phyloP scores from a whole-genome alignment of 1,140 invertebrate genomes.

The Branchinecta lynchi region DNA sequence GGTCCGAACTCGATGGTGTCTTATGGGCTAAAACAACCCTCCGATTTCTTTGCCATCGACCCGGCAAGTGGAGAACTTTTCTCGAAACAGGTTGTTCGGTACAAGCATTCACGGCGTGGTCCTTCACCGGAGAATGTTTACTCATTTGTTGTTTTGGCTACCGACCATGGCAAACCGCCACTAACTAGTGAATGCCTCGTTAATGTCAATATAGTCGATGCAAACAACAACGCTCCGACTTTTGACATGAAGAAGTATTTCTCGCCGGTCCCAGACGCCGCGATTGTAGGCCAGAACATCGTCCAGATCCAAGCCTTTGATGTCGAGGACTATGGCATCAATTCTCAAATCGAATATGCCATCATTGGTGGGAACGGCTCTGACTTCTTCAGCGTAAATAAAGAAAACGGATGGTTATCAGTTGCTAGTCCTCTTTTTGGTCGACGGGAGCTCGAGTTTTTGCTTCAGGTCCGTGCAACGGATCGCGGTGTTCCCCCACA shows the following conservation, averaged over 20 bases:
- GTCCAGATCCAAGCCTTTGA: constrained; percentile 55
- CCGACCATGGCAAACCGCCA: constrained; percentile 81
- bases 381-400: constrained; percentile 57
- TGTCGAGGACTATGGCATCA: constrained; percentile 60
- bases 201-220: constrained; percentile 72
- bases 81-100: constrained; percentile 62
- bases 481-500: constrained; percentile 75
- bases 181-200: constrained; percentile 67
- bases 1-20: constrained; percentile 86
- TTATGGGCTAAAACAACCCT: constrained; percentile 75
- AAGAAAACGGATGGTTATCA: constrained; percentile 58
- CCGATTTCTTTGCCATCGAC: constrained; percentile 76
- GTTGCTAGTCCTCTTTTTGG: constrained; percentile 42
- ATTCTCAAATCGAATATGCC: constrained; percentile 68
- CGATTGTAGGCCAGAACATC: constrained; percentile 43
- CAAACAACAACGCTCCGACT: constrained; percentile 70
- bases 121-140: constrained; percentile 75
- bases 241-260: constrained; percentile 58
- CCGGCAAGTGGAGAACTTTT: constrained; percentile 74
- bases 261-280: constrained; percentile 63
- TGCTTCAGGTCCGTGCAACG: constrained; percentile 48
- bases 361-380: constrained; percentile 59
- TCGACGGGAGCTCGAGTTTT: constrained; percentile 38
- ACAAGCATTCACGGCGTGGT: constrained; percentile 57
- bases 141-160: constrained; percentile 64